Conservation (phyloP, 2,797 vertebrate genomes). For the Numenius phaeopus region DNA sequence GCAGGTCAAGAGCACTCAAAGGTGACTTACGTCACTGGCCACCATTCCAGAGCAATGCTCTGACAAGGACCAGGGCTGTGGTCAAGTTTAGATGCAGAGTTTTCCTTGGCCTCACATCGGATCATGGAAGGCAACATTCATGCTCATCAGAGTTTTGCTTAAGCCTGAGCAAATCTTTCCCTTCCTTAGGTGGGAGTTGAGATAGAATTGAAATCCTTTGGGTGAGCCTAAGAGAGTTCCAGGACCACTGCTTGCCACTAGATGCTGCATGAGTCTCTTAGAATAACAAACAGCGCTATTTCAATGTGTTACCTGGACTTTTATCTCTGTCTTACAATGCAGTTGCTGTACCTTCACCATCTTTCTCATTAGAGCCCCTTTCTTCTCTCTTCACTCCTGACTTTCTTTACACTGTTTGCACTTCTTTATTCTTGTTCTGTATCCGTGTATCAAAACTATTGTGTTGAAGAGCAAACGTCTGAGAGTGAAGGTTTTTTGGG, state of each 20-base stretch:
- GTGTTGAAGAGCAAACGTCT: constrained; percentile 59
- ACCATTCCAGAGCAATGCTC: background rate
- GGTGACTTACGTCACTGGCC: background rate
- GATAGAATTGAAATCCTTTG: background rate
- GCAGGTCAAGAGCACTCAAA: background rate
- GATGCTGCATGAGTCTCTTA: background rate
- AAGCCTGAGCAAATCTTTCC: background rate
- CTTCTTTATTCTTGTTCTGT: constrained; percentile 57
- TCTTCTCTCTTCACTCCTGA: constrained; percentile 32
- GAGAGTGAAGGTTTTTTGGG: constrained; percentile 10
- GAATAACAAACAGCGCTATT: constrained; percentile 8
- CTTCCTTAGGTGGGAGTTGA: background rate
- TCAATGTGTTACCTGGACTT: background rate
- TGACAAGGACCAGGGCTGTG: too few species aligned
- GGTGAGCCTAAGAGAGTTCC: background rate
- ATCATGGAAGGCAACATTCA: accelerated
- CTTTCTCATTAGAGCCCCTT: constrained; percentile 51
- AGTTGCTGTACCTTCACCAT: background rate
- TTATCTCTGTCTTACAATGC: background rate
- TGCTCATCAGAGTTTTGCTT: background rate
- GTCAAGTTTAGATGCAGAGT: background rate
- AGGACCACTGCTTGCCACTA: background rate
- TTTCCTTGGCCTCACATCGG: background rate
- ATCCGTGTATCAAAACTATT: constrained; percentile 23
- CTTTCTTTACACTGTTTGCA: constrained; percentile 42